A percentile compares a stretch with the other conserved stretches of the same genome.
phyloP scores from a whole-genome alignment of 2,113 vertebrate genomes.

The Chascanopsetta lugubris region DNA sequence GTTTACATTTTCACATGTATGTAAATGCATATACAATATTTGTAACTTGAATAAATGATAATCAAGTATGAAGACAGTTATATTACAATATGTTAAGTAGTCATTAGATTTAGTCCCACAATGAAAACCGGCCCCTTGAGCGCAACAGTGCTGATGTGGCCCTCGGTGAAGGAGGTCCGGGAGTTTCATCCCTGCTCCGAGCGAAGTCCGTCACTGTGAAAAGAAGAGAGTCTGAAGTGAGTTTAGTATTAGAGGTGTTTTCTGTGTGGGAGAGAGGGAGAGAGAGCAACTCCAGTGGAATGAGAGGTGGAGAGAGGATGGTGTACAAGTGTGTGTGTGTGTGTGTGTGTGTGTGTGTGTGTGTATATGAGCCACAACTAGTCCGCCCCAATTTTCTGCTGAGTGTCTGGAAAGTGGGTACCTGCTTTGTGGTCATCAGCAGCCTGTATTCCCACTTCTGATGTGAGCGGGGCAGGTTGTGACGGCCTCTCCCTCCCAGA shows the following conservation, averaged over 20 bases:
- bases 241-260: constrained; percentile 39
- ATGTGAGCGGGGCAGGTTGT: constrained; percentile 53
- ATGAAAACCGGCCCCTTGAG: too few relatives aligned
- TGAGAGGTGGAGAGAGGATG: neutral
- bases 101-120: too few relatives aligned
- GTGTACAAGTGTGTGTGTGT: constrained; percentile 54
- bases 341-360: constrained; percentile 17
- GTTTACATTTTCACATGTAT: too few relatives aligned
- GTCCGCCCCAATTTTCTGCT: constrained; percentile 65
- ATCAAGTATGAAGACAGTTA: too few relatives aligned
- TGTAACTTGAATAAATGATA: too few relatives aligned
- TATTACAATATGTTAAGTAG: too few relatives aligned
- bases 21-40: too few relatives aligned
- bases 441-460: constrained; percentile 51
- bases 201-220: constrained; percentile 50
- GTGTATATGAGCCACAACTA: constrained; percentile 37
- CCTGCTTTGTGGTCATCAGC: constrained; percentile 49
- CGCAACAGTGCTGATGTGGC: too few relatives aligned
- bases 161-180: too few relatives aligned
- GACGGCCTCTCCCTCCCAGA: constrained; percentile 37
- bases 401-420: constrained; percentile 71
- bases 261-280: constrained; percentile 27
- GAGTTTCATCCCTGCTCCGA: too few relatives aligned
- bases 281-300: constrained; percentile 20
- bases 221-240: constrained; percentile 36